These are phyloP conservation scores for Suricata suricatta DNA, from an alignment of 2,113 vertebrate genomes.

Conservation along the genomic window DNA sequence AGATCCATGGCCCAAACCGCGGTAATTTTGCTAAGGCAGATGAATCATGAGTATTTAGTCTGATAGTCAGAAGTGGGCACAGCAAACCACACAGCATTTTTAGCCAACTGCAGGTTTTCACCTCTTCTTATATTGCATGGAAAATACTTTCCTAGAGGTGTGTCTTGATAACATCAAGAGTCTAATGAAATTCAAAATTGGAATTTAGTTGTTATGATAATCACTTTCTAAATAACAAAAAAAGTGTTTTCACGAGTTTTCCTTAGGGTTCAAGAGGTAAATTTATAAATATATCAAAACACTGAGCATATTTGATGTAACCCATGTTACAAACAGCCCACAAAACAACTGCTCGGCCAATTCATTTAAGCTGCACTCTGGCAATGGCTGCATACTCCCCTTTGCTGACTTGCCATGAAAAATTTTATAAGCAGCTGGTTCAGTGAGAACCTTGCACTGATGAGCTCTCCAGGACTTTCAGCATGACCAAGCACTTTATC, in stretches of 20 bases:
- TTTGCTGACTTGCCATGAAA: conserved; percentile 58
- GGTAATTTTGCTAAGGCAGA: not conserved
- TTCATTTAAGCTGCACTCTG: not conserved
- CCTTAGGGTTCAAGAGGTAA: not conserved
- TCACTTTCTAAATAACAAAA: not conserved
- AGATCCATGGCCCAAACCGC: not conserved
- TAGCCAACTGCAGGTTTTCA: not conserved
- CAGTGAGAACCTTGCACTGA: conserved; percentile 80
- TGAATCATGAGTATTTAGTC: not conserved
- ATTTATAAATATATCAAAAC: conserved; percentile 22
- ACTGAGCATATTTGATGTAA: not conserved
- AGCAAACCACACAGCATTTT: not conserved
- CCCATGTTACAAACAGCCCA: not conserved
- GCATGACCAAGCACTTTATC: conserved; percentile 90
- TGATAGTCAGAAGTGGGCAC: not conserved
- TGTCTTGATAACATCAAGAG: not conserved
- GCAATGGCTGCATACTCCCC: not conserved
- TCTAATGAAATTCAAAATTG: not conserved
- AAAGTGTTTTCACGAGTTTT: not conserved
- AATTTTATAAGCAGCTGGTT: conserved; percentile 43
- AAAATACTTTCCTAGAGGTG: not conserved
- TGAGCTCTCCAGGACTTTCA: conserved; percentile 85
- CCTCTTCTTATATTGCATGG: not conserved
- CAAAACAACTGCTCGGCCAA: not conserved
- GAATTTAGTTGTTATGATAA: not conserved